phyloP scores from a whole-genome alignment of 23 tunicate genomes.

The Halocynthia roretzi region DNA sequence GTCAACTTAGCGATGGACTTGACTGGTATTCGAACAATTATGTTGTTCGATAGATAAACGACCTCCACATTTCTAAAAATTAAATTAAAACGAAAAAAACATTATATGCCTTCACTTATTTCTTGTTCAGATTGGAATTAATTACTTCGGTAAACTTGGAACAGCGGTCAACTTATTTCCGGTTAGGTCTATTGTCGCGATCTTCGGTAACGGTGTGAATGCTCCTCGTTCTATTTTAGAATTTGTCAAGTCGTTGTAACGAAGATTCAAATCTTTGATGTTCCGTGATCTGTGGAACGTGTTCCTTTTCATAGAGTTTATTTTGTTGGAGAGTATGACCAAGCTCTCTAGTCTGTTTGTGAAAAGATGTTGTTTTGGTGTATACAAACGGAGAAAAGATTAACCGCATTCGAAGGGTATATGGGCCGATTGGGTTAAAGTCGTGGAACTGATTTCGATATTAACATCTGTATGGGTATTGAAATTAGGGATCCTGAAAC shows the following conservation, averaged over 20 bases:
- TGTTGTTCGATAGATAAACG: constrained; percentile 29
- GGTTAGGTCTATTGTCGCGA: constrained; percentile 27
- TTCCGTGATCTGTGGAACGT: constrained; percentile 7
- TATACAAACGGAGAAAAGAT: no score
- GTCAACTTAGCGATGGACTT: constrained; percentile 17
- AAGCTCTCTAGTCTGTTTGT: constrained; percentile 31
- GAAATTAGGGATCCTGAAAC: no score
- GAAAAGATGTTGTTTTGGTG: background rate
- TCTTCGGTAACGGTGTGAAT: constrained; percentile 17
- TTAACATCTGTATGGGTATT: no score
- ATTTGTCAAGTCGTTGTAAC: constrained; percentile 54
- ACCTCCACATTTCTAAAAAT: constrained; percentile 24
- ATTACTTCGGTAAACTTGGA: constrained; percentile 56
- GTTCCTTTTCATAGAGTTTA: constrained; percentile 5
- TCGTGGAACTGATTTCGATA: no score
- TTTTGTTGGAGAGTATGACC: constrained; percentile 36
- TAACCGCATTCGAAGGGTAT: no score
- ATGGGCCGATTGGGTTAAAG: no score
- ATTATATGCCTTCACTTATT: background rate
- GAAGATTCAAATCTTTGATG: constrained; percentile 31
- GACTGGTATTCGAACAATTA: constrained; percentile 30
- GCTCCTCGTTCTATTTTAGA: constrained; percentile 42
- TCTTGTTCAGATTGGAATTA: background rate
- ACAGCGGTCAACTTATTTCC: constrained; percentile 47
- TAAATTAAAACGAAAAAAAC: background rate